Percentiles rank a stretch among this genome's conserved stretches.
phyloP scores from a whole-genome alignment of 2,888 invertebrate species.

The Coecobrya sp. region DNA sequence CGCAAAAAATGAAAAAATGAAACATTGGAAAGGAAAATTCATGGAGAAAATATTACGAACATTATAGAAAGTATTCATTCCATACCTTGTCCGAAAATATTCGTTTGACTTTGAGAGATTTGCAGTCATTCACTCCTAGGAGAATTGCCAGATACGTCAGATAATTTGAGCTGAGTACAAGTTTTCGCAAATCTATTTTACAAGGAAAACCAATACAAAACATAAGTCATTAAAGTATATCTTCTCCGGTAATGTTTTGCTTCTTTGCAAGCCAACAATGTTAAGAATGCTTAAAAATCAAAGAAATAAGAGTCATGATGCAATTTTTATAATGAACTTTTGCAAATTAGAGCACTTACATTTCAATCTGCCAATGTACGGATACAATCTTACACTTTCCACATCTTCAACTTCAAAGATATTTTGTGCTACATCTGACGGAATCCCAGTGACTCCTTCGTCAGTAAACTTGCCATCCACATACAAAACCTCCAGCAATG shows the following conservation, averaged over 20 bases:
- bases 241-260: neutral
- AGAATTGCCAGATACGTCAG: slow-evolving; percentile 80
- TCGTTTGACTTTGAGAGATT: slow-evolving; percentile 73
- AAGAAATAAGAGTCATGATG: neutral
- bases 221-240: neutral
- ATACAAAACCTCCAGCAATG: slow-evolving; percentile 72
- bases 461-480: slow-evolving; percentile 82
- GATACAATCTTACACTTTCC: slow-evolving; percentile 70
- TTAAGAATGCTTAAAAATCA: too few relatives aligned
- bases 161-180: slow-evolving; percentile 72
- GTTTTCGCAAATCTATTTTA: slow-evolving; percentile 78
- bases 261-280: too few relatives aligned
- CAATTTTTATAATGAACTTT: neutral
- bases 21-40: neutral
- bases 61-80: neutral
- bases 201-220: slow-evolving; percentile 17
- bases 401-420: slow-evolving; percentile 80
- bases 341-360: slow-evolving; percentile 62
- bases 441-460: slow-evolving; percentile 80
- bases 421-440: slow-evolving; percentile 75
- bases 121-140: slow-evolving; percentile 81
- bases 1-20: neutral
- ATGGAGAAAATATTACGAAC: neutral
- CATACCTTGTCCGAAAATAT: slow-evolving; percentile 77
- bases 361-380: slow-evolving; percentile 79